Evolutionary conservation across 2,113 vertebrate species (phyloP), one percentile per base, ranked within the genome.

Genomic region (Patagioenas fasciata): DNA sequence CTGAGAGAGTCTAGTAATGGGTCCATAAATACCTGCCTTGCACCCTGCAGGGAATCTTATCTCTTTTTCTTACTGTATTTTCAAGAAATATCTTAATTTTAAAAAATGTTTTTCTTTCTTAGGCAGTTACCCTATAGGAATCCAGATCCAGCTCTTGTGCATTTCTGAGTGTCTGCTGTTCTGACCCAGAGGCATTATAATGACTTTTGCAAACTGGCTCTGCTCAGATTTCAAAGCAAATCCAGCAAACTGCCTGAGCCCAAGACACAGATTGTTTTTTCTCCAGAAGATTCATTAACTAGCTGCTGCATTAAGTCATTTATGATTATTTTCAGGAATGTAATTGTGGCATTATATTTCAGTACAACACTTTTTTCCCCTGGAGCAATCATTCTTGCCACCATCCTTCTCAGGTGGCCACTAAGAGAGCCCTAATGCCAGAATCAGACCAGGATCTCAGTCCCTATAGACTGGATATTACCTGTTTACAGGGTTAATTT

Each of bases 161-260:
- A 13, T 56, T 60, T 64, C 47, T 58, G 47, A 9, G 51, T 58
- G 24, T 47, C 64, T 56, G 18, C 34, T 80, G 15, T 47, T 80
- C 71, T 2, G 0, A 58, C 31, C 23, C 51, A 62, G 26, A 13
- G 10, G 15, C 32, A 62, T 57, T 67, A 11, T 0, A 0, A 25
- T 60, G 60, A 51, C 51, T 79, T 89, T 48, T 34, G 62, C 56
- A 66, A 81, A 61, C 14, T 48, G 25, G 2, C 8, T 73, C 29
- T 58, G 24, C 28, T 48, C 32, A 53, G 28, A 71, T 83, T 71
- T 62, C 57, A 83, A 48, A 91, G 61, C 40, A 79, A 51, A 74
- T 44, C 40, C 7, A 9, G 61, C 3, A 56, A 61, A 36, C 14
- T 81, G 32, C 44, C 54, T 10, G 5, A 13, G 36, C 24, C 28